phyloP scores from a whole-genome alignment of 2,797 vertebrate species.

The Gambusia yucatana region DNA sequence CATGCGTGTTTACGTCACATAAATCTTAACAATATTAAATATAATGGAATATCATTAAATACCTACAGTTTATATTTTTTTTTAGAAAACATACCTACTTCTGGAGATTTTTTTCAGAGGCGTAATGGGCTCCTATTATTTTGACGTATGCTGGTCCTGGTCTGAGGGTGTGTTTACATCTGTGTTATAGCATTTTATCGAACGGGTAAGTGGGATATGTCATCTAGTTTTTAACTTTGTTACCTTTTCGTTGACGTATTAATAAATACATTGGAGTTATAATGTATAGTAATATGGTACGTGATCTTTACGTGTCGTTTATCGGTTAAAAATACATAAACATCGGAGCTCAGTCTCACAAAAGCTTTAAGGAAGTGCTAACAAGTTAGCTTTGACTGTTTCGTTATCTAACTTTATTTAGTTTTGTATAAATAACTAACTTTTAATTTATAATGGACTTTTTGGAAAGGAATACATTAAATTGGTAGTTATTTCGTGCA shows the following conservation, averaged over 20 bases:
- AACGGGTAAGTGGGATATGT: slow-evolving; percentile 61
- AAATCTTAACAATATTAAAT: fast-evolving
- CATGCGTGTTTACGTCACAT: fast-evolving
- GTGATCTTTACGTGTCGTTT: fast-evolving
- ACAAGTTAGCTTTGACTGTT: slow-evolving; percentile 58
- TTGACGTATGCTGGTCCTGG: slow-evolving; percentile 57
- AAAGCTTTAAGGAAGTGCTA: slow-evolving; percentile 48
- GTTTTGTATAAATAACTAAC: slow-evolving; percentile 33
- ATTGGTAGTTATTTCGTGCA: neutral
- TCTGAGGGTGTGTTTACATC: slow-evolving; percentile 69
- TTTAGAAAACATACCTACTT: neutral
- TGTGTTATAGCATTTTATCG: slow-evolving; percentile 62
- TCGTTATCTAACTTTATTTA: slow-evolving; percentile 48
- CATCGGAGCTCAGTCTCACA: neutral
- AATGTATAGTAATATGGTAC: fast-evolving
- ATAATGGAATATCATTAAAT: too few relatives aligned
- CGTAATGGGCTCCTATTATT: slow-evolving; percentile 47
- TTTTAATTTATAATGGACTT: neutral
- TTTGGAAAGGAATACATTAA: neutral
- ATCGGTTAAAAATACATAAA: neutral
- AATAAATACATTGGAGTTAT: fast-evolving
- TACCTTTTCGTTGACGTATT: neutral
- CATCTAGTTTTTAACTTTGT: slow-evolving; percentile 24
- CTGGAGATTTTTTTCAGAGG: slow-evolving; percentile 33
- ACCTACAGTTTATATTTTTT: neutral